Evolutionary conservation across 1,140 invertebrate genomes (phyloP).

Genomic region (Lepidurus arcticus): DNA sequence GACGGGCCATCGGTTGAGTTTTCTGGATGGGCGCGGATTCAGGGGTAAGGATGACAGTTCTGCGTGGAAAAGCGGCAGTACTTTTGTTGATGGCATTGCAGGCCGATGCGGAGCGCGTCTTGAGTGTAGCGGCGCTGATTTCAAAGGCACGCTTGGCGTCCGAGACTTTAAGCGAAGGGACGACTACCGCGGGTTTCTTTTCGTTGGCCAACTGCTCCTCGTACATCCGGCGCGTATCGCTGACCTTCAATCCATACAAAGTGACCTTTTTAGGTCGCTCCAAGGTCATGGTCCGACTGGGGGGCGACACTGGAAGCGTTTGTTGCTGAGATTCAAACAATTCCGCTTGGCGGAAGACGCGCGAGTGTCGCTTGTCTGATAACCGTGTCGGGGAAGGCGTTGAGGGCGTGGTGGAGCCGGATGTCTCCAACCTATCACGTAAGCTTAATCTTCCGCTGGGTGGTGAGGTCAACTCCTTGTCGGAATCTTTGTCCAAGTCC

Average conservation of each 20-base stretch:
- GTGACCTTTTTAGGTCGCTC: slow-evolving; percentile 37
- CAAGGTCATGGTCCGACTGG: slow-evolving; percentile 53
- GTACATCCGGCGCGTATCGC: slow-evolving; percentile 31
- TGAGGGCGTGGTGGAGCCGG: slow-evolving; percentile 29
- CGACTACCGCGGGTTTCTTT: slow-evolving; percentile 38
- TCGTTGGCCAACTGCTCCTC: slow-evolving; percentile 32
- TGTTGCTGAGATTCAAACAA: slow-evolving; percentile 48
- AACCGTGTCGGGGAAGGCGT: slow-evolving; percentile 25
- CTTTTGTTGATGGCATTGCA: not conserved
- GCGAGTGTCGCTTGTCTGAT: slow-evolving; percentile 29
- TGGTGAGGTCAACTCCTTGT: not conserved
- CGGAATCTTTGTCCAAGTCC: slow-evolving; percentile 4
- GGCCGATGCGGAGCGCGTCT: not conserved
- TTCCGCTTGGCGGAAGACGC: slow-evolving; percentile 34
- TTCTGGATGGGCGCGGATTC: not conserved
- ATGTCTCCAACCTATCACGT: not conserved
- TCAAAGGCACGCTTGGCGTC: slow-evolving; percentile 43
- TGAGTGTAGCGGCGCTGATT: slow-evolving; percentile 34
- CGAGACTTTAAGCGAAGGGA: slow-evolving; percentile 40
- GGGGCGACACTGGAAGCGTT: slow-evolving; percentile 64
- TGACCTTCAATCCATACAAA: slow-evolving; percentile 32
- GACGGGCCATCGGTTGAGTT: not conserved
- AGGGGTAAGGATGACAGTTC: slow-evolving; percentile 34
- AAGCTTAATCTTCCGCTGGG: slow-evolving; percentile 1
- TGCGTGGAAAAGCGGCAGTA: slow-evolving; percentile 27